Evolutionary conservation across 1,140 invertebrate genomes (phyloP), one percentile per base, ranked within the genome.

Genomic region (Orchesella cincta): DNA sequence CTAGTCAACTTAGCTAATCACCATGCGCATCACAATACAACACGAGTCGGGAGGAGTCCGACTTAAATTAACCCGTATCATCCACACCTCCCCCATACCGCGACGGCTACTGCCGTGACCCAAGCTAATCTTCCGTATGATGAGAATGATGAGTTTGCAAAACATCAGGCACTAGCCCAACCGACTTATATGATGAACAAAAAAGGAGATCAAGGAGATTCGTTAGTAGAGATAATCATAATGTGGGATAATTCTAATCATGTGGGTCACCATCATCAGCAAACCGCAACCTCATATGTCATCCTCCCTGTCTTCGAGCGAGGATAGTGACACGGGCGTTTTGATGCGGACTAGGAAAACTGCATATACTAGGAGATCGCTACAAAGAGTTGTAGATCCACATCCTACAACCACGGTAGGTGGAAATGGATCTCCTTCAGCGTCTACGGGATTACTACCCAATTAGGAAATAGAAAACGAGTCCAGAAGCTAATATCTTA

Each of bases 1-100:
- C 67, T 71, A 71, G 67, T 71, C 67, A 71, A 33, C 34, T 33
- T 71, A 33, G 14, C 67, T 71, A 71, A 71, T 71, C 67, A 71
- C 5, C 5, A 12, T 5, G 8, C 5, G 5, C 5, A 28, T 28
- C 29, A 71, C 29, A 14, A 23, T 18, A 71, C 29, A 36, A 71
- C 18, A 36, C 29, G 31, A 36, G 67, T 18, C 14, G 34, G 16
- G 67, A 71, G 2, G 67, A 57, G 52, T 18, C 12, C 23, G 52
- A 57, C 52, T 5, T 57, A 5, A 57, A 26, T 23, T 57, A 57
- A 67, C 23, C 62, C 62, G 8, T 8, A 31, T 33, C 31, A 3
- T 31, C 62, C 8, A 14, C 54, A 16, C 54, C n/a, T n/a, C n/a
- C n/a, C n/a, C n/a, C n/a, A n/a, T n/a, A n/a, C n/a, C n/a, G n/a